A percentile compares a stretch with the other conserved stretches of the same genome.
phyloP scores from a whole-genome alignment of 2,113 vertebrate species.

The Pomatorhinus ruficollis region DNA sequence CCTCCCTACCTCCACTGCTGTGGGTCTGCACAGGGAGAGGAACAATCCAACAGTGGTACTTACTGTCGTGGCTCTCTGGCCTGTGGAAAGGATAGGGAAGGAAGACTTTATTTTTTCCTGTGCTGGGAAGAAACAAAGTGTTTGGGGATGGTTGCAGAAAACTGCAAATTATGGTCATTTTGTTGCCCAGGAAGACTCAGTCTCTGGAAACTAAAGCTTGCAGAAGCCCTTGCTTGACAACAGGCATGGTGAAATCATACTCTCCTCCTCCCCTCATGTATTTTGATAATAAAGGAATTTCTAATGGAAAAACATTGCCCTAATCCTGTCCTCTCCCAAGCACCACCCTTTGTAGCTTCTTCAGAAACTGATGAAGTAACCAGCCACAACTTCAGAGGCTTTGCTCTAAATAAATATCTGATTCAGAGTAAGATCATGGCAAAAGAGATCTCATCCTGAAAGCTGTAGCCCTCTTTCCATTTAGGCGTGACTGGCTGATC shows the following conservation, averaged over 20 bases:
- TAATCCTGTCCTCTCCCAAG: conserved; percentile 13
- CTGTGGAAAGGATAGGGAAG: not conserved
- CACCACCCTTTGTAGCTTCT: not conserved
- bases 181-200: not conserved
- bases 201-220: not conserved
- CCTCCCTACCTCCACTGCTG: not conserved
- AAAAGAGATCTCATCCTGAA: conserved; percentile 37
- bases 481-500: not conserved
- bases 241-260: not conserved
- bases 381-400: not conserved
- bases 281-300: not conserved
- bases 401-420: conserved; percentile 8
- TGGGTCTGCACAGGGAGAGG: not conserved
- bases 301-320: not conserved
- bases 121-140: not conserved
- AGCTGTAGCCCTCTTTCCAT: not conserved
- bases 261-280: not conserved
- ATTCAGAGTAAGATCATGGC: conserved; percentile 52
- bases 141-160: not conserved
- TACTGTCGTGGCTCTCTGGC: not conserved
- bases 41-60: too few relatives aligned
- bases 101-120: not conserved
- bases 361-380: conserved; percentile 21
- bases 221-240: not conserved
- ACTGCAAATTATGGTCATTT: not conserved